These are phyloP conservation scores for Lasioglossum figueresi DNA, from an alignment of 2,888 invertebrate genomes.

Conservation along the genomic window DNA sequence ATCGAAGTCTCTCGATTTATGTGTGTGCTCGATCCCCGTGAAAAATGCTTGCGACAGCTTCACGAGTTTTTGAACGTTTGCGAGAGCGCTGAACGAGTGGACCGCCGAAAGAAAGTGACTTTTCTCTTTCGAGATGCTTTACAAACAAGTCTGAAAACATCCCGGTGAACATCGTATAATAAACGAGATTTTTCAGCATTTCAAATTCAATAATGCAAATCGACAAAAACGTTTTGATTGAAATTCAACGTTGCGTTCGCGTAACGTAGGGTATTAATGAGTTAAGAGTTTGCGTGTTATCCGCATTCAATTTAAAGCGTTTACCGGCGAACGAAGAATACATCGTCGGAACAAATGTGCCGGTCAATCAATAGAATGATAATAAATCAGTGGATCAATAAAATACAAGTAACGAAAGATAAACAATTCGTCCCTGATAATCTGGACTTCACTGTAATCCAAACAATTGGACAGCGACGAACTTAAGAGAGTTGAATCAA, in stretches of 20 bases:
- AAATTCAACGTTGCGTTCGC: not conserved
- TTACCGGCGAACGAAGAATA: not conserved
- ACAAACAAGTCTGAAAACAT: not conserved
- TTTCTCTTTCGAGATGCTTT: not conserved
- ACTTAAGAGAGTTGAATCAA: not conserved
- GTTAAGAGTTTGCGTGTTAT: not conserved
- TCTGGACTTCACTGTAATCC: not conserved
- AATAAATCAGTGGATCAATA: not conserved
- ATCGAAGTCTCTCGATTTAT: conserved; percentile 12
- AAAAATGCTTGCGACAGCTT: conserved; percentile 1
- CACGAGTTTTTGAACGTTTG: not conserved
- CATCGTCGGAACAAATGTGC: not conserved
- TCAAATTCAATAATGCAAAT: not conserved
- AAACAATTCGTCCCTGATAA: not conserved
- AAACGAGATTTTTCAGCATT: not conserved
- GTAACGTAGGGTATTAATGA: not conserved
- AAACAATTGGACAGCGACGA: not conserved
- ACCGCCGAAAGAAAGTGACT: not conserved
- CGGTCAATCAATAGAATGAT: not conserved
- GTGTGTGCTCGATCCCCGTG: not conserved
- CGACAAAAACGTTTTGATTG: not conserved
- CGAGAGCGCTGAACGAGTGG: not conserved
- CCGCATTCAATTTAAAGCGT: not conserved
- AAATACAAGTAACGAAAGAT: not conserved
- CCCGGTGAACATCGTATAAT: not conserved